Evolutionary conservation across 2,797 vertebrate species (phyloP).

Genomic region (Xyrichtys novacula): DNA sequence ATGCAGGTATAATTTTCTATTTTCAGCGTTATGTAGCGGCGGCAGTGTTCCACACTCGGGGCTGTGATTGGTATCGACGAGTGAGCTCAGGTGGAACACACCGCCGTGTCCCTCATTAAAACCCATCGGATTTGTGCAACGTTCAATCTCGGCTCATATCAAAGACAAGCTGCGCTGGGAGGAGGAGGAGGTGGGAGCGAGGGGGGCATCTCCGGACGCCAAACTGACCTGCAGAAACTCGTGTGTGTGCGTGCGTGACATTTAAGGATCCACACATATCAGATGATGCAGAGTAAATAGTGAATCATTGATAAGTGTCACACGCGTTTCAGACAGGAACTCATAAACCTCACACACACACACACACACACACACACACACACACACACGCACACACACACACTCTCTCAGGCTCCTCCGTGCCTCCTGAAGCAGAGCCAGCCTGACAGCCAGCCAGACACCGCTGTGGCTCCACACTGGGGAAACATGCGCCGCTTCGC

Average conservation of each 20-base stretch:
- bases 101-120: constrained; percentile 60
- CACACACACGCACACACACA: constrained; percentile 21
- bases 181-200: too few species aligned
- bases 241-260: constrained; percentile 28
- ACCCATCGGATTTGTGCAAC: constrained; percentile 38
- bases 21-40: constrained; percentile 4
- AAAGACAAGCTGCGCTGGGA: constrained; percentile 7
- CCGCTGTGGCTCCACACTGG: constrained; percentile 55
- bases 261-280: constrained; percentile 43
- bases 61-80: constrained; percentile 59
- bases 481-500: constrained; percentile 67
- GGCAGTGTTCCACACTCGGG: constrained; percentile 16
- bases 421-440: constrained; percentile 68
- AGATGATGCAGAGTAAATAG: constrained; percentile 23
- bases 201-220: constrained; percentile 5
- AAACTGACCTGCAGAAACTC: constrained; percentile 3
- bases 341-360: constrained; percentile 23
- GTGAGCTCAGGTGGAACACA: constrained; percentile 69
- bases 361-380: constrained; percentile 27
- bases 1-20: constrained; percentile 28
- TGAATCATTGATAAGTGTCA: constrained; percentile 25
- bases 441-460: constrained; percentile 72
- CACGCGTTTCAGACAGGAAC: constrained; percentile 20
- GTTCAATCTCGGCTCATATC: constrained; percentile 41
- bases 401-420: constrained; percentile 20